Percentiles rank a stretch among this genome's conserved stretches.
Evolutionary conservation across 2,888 invertebrate genomes (phyloP).

Genomic region (Stenichneumon culpator): DNA sequence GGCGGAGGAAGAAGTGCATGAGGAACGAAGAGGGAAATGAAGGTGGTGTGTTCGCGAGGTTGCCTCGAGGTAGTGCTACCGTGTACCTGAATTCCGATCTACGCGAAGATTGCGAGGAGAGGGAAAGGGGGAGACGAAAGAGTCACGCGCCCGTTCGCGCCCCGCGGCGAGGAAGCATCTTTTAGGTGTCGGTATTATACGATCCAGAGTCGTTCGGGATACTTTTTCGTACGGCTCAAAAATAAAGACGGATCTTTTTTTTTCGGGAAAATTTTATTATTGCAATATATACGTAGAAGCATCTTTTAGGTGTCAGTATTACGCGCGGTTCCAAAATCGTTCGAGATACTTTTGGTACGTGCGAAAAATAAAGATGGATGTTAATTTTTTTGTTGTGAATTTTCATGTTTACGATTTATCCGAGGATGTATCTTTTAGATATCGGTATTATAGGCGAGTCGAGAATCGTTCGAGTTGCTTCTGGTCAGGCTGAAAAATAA

Average conservation of each 20-base stretch:
- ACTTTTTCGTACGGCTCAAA: neutral
- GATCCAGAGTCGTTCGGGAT: neutral
- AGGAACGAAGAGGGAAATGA: constrained; percentile 60
- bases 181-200: neutral
- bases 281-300: neutral
- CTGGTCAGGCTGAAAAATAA: too few relatives aligned
- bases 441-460: neutral
- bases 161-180: constrained; percentile 36
- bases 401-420: neutral
- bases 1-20: constrained; percentile 1
- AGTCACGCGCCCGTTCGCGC: constrained; percentile 54
- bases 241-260: neutral
- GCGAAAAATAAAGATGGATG: too few relatives aligned
- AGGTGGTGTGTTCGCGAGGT: constrained; percentile 80
- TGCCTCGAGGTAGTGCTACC: constrained; percentile 83
- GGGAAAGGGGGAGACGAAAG: constrained; percentile 38
- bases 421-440: constrained; percentile 1
- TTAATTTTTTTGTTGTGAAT: too few relatives aligned
- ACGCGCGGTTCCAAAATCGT: neutral
- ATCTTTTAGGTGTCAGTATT: neutral
- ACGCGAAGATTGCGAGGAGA: constrained; percentile 79
- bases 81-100: constrained; percentile 84
- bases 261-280: neutral
- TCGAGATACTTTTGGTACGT: too few relatives aligned
- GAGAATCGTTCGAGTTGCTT: neutral